Evolutionary conservation across 2,888 invertebrate genomes (phyloP), one percentile per base, ranked within the genome.

Genomic region (Deroplatys truncata): DNA sequence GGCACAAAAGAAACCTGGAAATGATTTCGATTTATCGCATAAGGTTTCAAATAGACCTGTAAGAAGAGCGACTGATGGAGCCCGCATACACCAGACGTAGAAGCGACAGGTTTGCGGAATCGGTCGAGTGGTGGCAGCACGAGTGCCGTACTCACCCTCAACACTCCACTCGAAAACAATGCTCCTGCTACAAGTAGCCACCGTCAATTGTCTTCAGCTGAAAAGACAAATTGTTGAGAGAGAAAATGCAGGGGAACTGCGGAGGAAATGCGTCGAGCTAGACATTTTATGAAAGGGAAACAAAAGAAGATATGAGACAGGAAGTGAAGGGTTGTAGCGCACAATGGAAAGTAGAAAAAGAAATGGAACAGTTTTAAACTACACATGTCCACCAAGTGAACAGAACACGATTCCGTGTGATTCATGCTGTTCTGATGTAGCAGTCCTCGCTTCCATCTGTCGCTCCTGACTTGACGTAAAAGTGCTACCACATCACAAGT

Each of bases 201-300:
- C 85, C 85, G 85, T 85, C 85, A 85, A 85, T 85, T 85, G 82
- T 86, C 87, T 87, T 56, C 82, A 82, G 82, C 56, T 87, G 82
- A 86, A 86, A 86, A 86, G 86, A 86, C 86, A 86, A 86, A 86
- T 86, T 86, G 29, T 83, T 87, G 87, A 87, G 83, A 87, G 72
- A 85, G n/a, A 85, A 86, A 86, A 84, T 28, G 84, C 28, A 84
- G 84, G 84, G 28, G 56, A 72, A 72, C 56, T 72, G 56, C 56
- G 56, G 56, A 72, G 56, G 56, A 72, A 72, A 72, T 72, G 49
- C 43, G 43, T 85, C 85, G 28, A 85, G 85, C 28, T 85, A 49
- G 86, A 28, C 56, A 86, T 86, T 82, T 15, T 82, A 25, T 86
- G 72, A 86, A 86, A 86, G 82, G 85, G 82, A 43, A 86, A 86